Conservation (phyloP, 2,113 vertebrate genomes). For the Zosterops borbonicus region DNA sequence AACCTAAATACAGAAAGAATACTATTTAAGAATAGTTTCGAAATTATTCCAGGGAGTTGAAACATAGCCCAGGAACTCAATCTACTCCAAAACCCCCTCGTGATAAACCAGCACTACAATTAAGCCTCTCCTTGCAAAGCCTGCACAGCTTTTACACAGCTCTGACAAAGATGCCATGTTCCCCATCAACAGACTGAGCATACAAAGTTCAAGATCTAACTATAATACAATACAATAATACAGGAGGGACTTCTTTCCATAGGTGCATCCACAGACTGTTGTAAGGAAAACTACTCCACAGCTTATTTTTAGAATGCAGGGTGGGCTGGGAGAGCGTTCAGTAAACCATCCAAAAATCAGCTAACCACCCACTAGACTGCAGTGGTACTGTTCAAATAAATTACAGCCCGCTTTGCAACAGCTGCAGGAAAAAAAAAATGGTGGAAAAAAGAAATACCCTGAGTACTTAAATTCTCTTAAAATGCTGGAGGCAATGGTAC, state of each 20-base stretch:
- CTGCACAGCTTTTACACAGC: background rate
- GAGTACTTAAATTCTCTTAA: background rate
- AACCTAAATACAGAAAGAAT: background rate
- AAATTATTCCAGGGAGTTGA: background rate
- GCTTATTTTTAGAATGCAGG: conserved; percentile 11
- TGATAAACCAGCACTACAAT: background rate
- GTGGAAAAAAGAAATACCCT: background rate
- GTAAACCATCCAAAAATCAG: conserved; percentile 38
- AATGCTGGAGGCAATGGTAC: background rate
- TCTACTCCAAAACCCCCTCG: background rate
- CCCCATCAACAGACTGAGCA: background rate
- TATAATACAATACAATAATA: background rate
- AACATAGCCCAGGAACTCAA: background rate
- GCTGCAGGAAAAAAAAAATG: background rate
- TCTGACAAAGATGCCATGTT: accelerated
- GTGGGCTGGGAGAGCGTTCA: conserved; percentile 17
- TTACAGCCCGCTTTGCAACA: background rate
- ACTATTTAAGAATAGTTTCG: background rate
- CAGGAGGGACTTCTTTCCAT: background rate
- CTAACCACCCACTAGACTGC: conserved; percentile 41
- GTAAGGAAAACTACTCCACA: background rate
- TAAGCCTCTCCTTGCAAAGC: background rate
- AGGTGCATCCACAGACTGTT: background rate
- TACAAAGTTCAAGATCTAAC: background rate
- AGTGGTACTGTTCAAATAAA: background rate